Evolutionary conservation across 2,797 vertebrate species (phyloP).

Genomic region (Glossophaga mutica): DNA sequence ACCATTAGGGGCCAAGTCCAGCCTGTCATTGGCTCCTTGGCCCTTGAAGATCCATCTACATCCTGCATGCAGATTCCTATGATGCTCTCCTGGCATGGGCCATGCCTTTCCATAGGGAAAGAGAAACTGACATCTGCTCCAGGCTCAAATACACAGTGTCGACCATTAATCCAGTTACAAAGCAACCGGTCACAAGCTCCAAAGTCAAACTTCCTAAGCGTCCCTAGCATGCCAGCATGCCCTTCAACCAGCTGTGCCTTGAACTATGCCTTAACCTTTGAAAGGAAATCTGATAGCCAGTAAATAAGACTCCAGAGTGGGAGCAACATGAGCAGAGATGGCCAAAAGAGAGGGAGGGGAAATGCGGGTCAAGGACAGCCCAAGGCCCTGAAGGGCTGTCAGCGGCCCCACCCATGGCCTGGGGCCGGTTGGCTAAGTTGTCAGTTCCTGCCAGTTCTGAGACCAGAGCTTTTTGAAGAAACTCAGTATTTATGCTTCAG

Average conservation of each 20-base stretch:
- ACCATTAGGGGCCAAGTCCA: neutral
- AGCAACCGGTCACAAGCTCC: neutral
- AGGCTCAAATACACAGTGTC: neutral
- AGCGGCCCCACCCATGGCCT: accelerated
- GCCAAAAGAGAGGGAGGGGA: neutral
- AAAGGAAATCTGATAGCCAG: conserved; percentile 40
- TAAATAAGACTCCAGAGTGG: neutral
- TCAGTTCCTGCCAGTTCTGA: neutral
- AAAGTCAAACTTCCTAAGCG: neutral
- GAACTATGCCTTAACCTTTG: conserved; percentile 40
- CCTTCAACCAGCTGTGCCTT: neutral
- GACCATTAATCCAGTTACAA: neutral
- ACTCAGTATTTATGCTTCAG: neutral
- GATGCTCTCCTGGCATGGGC: accelerated
- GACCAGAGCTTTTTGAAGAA: neutral
- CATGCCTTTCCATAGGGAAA: neutral
- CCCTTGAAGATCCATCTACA: neutral
- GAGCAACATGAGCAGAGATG: neutral
- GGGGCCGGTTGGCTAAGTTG: neutral
- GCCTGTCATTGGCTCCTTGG: neutral
- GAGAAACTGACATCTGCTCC: neutral
- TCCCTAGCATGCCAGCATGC: neutral
- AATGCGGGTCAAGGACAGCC: too few relatives aligned
- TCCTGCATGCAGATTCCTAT: too few relatives aligned
- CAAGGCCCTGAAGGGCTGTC: neutral